These are phyloP conservation scores for Thymallus thymallus DNA, from an alignment of 2,113 vertebrate genomes.

Conservation along the genomic window DNA sequence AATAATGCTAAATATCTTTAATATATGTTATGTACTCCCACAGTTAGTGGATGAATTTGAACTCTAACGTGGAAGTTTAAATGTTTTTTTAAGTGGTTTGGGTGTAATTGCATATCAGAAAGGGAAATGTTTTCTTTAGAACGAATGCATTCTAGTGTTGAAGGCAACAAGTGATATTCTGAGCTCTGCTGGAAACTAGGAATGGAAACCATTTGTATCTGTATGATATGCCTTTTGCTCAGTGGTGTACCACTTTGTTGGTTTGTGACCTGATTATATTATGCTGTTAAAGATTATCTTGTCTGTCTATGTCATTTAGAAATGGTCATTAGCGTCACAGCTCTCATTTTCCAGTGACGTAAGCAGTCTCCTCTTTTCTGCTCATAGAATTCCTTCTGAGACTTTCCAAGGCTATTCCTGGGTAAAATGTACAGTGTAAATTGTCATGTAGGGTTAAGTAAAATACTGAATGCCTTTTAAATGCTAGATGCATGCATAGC, in stretches of 20 bases:
- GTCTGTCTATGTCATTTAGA: conserved; percentile 67
- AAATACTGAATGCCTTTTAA: too few relatives aligned
- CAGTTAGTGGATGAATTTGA: too few relatives aligned
- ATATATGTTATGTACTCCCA: too few relatives aligned
- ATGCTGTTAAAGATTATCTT: conserved; percentile 53
- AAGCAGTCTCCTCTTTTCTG: conserved; percentile 33
- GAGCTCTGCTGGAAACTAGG: conserved; percentile 42
- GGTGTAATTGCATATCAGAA: conserved; percentile 1
- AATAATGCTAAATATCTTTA: too few relatives aligned
- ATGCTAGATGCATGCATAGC: too few relatives aligned
- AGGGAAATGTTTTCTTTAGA: conserved; percentile 9
- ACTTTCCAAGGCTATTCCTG: conserved; percentile 8
- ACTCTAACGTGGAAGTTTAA: neutral
- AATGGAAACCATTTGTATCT: conserved; percentile 63
- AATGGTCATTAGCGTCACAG: conserved; percentile 52
- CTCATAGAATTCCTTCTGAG: conserved; percentile 33
- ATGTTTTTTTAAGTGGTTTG: neutral
- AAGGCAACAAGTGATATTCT: conserved; percentile 8
- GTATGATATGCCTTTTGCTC: conserved; percentile 50
- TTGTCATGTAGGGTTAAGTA: too few relatives aligned
- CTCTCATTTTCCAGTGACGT: conserved; percentile 55
- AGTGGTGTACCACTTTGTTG: conserved; percentile 15
- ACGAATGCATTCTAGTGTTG: neutral
- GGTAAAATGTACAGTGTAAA: conserved; percentile 19
- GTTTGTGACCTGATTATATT: conserved; percentile 56